Evolutionary conservation across 2,113 vertebrate species (phyloP).

Genomic region (Dasyurus viverrinus): DNA sequence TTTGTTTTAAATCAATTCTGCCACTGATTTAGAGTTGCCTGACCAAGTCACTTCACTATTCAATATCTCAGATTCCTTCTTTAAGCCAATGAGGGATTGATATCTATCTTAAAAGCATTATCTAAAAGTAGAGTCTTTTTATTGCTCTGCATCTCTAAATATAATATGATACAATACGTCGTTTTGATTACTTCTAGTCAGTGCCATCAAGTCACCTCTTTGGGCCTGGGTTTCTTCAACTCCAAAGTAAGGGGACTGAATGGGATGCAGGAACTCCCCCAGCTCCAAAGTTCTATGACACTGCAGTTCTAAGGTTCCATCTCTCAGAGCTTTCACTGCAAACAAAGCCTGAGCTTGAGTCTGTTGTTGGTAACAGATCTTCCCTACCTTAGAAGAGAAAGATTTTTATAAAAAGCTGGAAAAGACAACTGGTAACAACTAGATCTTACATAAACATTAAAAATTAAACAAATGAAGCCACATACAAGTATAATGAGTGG

Average conservation of each 20-base stretch:
- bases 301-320: background rate
- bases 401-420: background rate
- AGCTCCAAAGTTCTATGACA: background rate
- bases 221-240: background rate
- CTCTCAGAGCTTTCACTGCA: background rate
- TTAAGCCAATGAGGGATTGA: background rate
- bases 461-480: too few relatives aligned
- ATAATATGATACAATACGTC: background rate
- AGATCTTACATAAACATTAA: background rate
- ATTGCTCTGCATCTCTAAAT: background rate
- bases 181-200: background rate
- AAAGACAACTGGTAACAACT: background rate
- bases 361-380: background rate
- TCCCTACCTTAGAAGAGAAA: background rate
- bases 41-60: background rate
- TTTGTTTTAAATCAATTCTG: background rate
- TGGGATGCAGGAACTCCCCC: background rate
- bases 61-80: background rate
- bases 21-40: background rate
- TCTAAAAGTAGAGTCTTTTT: background rate
- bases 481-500: too few relatives aligned
- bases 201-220: background rate
- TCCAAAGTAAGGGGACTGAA: background rate
- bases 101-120: background rate
- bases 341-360: background rate